These are phyloP conservation scores for Porphyrio hochstetteri DNA, from an alignment of 2,113 vertebrate genomes.

Conservation along the genomic window DNA sequence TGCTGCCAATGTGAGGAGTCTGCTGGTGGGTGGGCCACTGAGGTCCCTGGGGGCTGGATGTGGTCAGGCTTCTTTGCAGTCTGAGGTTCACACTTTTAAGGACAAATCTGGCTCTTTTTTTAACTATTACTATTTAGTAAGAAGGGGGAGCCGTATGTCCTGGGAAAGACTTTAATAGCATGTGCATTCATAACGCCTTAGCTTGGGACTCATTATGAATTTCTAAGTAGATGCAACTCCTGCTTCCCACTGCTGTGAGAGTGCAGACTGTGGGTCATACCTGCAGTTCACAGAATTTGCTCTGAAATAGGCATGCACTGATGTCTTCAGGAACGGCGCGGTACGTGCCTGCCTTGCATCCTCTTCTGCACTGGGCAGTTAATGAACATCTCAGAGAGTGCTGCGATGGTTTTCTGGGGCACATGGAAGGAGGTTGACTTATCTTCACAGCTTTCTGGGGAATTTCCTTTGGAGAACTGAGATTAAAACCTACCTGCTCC, in stretches of 20 bases:
- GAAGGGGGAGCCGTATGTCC: neutral
- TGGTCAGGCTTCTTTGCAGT: neutral
- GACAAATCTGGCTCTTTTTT: neutral
- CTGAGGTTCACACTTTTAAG: neutral
- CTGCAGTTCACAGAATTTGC: neutral
- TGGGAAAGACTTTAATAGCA: neutral
- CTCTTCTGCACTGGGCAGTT: neutral
- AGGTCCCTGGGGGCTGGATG: neutral
- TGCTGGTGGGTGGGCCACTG: accelerated
- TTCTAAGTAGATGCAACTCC: neutral
- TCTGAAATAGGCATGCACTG: neutral
- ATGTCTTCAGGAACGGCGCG: neutral
- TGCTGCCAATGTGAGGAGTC: accelerated
- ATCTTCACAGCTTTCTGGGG: neutral
- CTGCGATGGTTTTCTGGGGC: neutral
- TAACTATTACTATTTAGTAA: neutral
- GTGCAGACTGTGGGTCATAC: neutral
- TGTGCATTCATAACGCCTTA: neutral
- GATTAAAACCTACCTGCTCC: neutral
- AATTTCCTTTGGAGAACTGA: neutral
- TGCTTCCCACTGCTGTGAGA: neutral
- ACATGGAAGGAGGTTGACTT: neutral
- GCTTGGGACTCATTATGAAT: neutral
- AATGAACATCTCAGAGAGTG: neutral
- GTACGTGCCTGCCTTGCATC: neutral